Conservation (phyloP, 2,888 invertebrate species). For the Leptopilina drosophilae region DNA sequence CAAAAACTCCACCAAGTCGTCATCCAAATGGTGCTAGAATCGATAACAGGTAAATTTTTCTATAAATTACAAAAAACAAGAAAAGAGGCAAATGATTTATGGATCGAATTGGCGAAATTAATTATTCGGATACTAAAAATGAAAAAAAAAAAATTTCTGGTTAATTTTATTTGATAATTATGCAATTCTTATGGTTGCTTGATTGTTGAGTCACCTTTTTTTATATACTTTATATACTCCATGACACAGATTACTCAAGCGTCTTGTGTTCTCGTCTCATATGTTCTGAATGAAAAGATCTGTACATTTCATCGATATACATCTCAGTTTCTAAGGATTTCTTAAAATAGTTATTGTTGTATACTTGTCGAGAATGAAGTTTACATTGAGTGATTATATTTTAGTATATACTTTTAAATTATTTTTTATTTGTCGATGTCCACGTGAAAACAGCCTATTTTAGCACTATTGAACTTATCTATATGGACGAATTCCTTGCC, state of each 20-base stretch:
- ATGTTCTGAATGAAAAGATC: slow-evolving; percentile 32
- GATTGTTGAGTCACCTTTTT: slow-evolving; percentile 37
- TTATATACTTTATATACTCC: slow-evolving; percentile 30
- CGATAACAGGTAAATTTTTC: slow-evolving; percentile 80
- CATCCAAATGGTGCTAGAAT: slow-evolving; percentile 89
- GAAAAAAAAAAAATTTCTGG: not conserved
- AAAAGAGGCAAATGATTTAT: too few relatives aligned
- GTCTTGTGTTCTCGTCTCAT: slow-evolving; percentile 12
- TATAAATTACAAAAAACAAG: not conserved
- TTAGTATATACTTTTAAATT: not conserved
- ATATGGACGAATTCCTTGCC: too few relatives aligned
- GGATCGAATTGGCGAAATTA: too few relatives aligned
- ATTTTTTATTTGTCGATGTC: too few relatives aligned
- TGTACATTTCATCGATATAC: slow-evolving; percentile 11
- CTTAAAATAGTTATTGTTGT: not conserved
- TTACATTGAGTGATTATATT: not conserved
- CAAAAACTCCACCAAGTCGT: slow-evolving; percentile 87
- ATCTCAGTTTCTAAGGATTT: slow-evolving; percentile 14
- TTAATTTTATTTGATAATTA: not conserved
- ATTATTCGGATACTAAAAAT: too few relatives aligned
- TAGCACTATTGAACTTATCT: too few relatives aligned
- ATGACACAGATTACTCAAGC: slow-evolving; percentile 36
- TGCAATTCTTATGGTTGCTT: slow-evolving; percentile 7
- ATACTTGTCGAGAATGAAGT: not conserved
- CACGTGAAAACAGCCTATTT: too few relatives aligned